Conservation (phyloP, 2,888 invertebrate genomes). For the Elysia crispata region DNA sequence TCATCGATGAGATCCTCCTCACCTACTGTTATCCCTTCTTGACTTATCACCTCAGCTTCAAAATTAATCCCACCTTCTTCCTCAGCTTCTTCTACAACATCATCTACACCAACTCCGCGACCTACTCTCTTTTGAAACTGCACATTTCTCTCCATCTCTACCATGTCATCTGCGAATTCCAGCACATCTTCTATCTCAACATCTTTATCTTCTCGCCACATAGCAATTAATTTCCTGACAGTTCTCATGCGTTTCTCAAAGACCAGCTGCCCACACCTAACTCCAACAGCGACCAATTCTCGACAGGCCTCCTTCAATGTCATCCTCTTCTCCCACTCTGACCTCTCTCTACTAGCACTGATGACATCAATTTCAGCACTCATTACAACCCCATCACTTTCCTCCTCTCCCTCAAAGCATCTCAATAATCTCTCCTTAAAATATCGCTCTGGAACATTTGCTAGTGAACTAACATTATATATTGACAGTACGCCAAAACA, state of each 20-base stretch:
- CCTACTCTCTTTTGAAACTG: too few relatives aligned
- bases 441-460: neutral
- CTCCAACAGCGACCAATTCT: slow-evolving; percentile 5
- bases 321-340: neutral
- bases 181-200: slow-evolving; percentile 9
- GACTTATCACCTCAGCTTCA: too few relatives aligned
- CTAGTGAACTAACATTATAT: neutral
- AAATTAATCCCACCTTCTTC: too few relatives aligned
- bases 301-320: neutral
- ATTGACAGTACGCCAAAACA: neutral
- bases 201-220: slow-evolving; percentile 5
- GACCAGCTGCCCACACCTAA: neutral
- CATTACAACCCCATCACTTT: neutral
- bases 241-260: neutral
- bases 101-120: too few relatives aligned
- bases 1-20: too few relatives aligned
- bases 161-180: neutral
- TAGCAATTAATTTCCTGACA: too few relatives aligned
- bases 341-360: neutral
- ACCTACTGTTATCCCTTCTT: too few relatives aligned
- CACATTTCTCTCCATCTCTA: neutral
- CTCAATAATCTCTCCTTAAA: neutral
- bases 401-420: neutral
- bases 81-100: too few relatives aligned
- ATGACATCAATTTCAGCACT: neutral